Conservation (phyloP, 2,797 vertebrate genomes). For the Sciurus carolinensis region DNA sequence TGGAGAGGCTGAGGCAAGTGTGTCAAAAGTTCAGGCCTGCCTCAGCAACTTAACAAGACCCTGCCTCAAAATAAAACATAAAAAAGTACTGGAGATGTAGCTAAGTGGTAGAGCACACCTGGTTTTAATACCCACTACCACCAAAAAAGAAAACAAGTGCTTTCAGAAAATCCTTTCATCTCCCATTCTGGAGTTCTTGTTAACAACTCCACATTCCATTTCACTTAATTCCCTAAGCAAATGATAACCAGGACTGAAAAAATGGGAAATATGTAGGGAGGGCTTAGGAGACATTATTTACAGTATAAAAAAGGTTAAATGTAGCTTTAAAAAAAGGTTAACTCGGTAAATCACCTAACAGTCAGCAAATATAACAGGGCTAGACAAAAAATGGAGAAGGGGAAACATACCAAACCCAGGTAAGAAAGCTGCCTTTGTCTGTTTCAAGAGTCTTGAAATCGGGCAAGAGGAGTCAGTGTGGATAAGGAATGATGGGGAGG, state of each 20-base stretch:
- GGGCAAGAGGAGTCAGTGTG: no score
- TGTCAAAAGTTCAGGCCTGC: background rate
- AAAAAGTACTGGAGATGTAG: no score
- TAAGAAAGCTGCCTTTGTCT: background rate
- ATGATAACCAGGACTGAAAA: background rate
- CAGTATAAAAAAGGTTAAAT: background rate
- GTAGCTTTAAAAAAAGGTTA: background rate
- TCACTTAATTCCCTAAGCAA: background rate
- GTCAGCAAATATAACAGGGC: background rate
- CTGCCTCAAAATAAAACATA: background rate
- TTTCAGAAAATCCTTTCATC: slow-evolving; percentile 23
- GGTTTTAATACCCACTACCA: background rate
- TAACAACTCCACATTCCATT: background rate
- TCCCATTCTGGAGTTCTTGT: background rate
- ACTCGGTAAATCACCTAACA: slow-evolving; percentile 10
- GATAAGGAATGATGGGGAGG: no score
- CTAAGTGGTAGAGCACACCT: no score
- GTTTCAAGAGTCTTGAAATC: background rate
- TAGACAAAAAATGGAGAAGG: background rate
- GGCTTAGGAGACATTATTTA: background rate
- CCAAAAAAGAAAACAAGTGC: background rate
- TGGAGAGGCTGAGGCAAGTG: background rate
- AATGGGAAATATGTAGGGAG: background rate
- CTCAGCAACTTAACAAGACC: background rate
- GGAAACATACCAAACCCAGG: background rate